These are phyloP conservation scores for Eurois occulta DNA, from an alignment of 2,888 invertebrate species.

Conservation along the genomic window DNA sequence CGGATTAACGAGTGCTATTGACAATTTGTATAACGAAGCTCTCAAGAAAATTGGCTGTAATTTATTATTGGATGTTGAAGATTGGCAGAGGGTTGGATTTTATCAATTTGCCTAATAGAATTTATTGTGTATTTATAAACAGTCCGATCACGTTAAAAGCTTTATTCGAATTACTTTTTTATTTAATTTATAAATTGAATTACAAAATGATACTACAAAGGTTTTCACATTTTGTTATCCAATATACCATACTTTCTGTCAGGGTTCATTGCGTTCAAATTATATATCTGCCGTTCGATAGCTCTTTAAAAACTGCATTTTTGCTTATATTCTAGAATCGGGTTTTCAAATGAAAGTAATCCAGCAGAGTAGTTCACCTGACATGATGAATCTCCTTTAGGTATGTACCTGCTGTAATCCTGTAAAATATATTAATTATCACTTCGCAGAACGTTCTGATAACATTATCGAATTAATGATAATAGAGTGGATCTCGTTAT, in stretches of 20 bases:
- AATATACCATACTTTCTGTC: not conserved
- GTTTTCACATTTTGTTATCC: not conserved
- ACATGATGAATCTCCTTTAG: not conserved
- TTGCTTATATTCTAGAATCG: not conserved
- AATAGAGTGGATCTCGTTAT: slow-evolving; percentile 7
- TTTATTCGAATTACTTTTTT: slow-evolving; percentile 3
- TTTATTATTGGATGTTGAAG: slow-evolving; percentile 67
- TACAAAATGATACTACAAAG: not conserved
- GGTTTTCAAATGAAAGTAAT: not conserved
- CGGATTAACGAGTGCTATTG: slow-evolving; percentile 75
- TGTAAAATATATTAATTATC: not conserved
- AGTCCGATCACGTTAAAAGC: slow-evolving; percentile 21
- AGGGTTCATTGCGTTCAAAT: not conserved
- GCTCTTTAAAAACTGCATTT: not conserved
- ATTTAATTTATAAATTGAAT: slow-evolving; percentile 14
- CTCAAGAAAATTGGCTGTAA: slow-evolving; percentile 75
- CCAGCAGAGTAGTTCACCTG: not conserved
- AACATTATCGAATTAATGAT: not conserved
- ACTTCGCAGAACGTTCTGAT: not conserved
- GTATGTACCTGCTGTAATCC: not conserved
- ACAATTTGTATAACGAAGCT: slow-evolving; percentile 73
- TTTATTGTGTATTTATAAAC: slow-evolving; percentile 46
- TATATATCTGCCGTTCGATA: not conserved
- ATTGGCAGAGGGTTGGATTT: slow-evolving; percentile 58
- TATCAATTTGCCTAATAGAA: slow-evolving; percentile 65